Evolutionary conservation across 2,797 vertebrate genomes (phyloP).

Genomic region (Pipistrellus pygmaeus): DNA sequence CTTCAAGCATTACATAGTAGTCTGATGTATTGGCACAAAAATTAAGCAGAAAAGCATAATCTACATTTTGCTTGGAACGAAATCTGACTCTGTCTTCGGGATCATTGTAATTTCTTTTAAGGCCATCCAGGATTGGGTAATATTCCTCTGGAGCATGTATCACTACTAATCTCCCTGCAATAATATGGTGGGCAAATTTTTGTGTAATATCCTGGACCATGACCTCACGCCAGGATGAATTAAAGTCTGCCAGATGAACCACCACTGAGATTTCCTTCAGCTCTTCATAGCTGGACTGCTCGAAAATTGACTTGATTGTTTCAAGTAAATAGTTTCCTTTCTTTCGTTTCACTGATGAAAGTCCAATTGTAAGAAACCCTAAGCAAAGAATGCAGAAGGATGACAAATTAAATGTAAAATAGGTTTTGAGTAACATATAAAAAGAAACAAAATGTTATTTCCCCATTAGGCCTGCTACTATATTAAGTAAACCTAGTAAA

Average conservation of each 20-base stretch:
- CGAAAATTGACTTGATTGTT: constrained; percentile 99
- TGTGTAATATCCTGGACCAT: constrained; percentile 96
- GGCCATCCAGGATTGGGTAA: constrained; percentile 95
- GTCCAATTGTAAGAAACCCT: constrained; percentile 96
- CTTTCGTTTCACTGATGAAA: constrained; percentile 97
- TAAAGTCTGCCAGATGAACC: constrained; percentile 97
- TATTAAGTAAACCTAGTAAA: constrained; percentile 46
- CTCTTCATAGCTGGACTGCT: constrained; percentile 99
- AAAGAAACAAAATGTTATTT: neutral
- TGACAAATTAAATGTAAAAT: constrained; percentile 63
- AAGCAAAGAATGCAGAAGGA: constrained; percentile 79
- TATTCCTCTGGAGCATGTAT: constrained; percentile 96
- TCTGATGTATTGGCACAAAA: constrained; percentile 98
- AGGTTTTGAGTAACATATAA: neutral
- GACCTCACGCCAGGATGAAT: constrained; percentile 94
- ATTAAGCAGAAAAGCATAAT: constrained; percentile 98
- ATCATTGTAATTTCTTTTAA: constrained; percentile 99
- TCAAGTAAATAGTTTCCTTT: constrained; percentile 98
- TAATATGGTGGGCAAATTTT: constrained; percentile 98
- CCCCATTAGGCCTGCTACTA: neutral
- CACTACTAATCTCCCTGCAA: constrained; percentile 95
- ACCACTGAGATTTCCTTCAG: constrained; percentile 98
- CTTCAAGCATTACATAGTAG: constrained; percentile 99
- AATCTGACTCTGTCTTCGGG: constrained; percentile 97
- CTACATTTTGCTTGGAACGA: constrained; percentile 98